Evolutionary conservation across 2,113 vertebrate genomes (phyloP), one percentile per base, ranked within the genome.

Genomic region (Perca flavescens): DNA sequence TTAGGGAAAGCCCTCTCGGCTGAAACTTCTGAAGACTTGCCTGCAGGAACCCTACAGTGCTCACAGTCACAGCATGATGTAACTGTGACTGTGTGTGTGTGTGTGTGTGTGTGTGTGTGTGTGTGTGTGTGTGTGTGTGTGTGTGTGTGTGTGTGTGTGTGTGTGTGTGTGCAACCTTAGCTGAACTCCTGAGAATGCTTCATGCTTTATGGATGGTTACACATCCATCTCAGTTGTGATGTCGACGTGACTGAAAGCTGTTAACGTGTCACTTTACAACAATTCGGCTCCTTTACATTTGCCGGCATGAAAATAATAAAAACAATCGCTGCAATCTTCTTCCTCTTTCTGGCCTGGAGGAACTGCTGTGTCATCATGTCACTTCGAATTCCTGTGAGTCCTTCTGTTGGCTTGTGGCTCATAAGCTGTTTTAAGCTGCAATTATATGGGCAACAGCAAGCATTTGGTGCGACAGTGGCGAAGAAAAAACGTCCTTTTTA

Each of bases 11-110:
- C 64, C 49, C 79, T 47, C 15, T 77, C 7, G 17, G 74, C 64
- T 67, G 21, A 76, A 69, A 52, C 72, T 28, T 86, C 74, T 74
- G 22, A 83, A 87, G 80, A 67, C 28, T 69, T 15, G 61, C 77
- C 80, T 76, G 74, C 62, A 86, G 77, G 56, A 83, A 61, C 28
- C 80, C 57, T 2, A 22, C 17, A 77, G 82, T 67, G 58, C 62
- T 79, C 62, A 57, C 50, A 52, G 60, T 73, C 40, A 21, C 60
- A 47, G 5, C 72, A 75, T 78, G 65, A 73, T 69, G 80, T 79
- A 57, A 61, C 56, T 70, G 34, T 70, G 52, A 1, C 6, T 67
- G 22, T 34, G 49, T 54, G 28, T 60, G 50, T 58, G 19, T 52
- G 28, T 70, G 19, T 72, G 66, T 71, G 67, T 64, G 50, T 62